Evolutionary conservation across 2,888 invertebrate genomes (phyloP), one percentile per base, ranked within the genome.

Genomic region (Prenolepis imparis): DNA sequence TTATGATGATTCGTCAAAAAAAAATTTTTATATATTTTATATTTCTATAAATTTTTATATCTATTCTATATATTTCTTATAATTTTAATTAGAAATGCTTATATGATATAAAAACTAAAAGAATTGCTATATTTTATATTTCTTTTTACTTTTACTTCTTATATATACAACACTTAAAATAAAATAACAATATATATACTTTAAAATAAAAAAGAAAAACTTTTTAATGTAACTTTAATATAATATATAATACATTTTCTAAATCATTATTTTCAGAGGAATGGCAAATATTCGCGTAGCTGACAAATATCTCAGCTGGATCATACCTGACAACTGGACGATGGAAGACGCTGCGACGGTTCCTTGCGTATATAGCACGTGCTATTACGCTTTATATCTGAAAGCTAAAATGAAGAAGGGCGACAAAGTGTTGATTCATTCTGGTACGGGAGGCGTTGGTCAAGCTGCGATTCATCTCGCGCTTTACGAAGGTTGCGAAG

Each of bases 391-490:
- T 0, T 94, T 97, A n/a, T 95, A 59, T 12, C 0, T 95, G 21
- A 92, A 95, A 77, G 96, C 96, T 21, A 93, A 95, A 83, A 94
- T 96, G 86, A 93, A 93, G 86, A 93, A 93, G 82, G 96, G 96
- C 0, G 94, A 95, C 55, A 93, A 94, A 28, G 87, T 95, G n/a
- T 86, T 95, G 39, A 95, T 95, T 61, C 95, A 95, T 74, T 93
- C 95, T 5, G 95, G 95, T 5, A 96, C 95, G 86, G 96, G 96
- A 55, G 96, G 96, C 12, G 96, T 97, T 3, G 97, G 97, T 18
- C 96, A 96, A 94, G 97, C 97, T 1, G 97, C 97, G 15, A 97
- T 97, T 70, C 94, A 95, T 57, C 94, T 97, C 59, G 96, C 96
- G 0, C 95, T 96, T 8, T 93, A 95, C 86, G 93, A 95, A 87